These are phyloP conservation scores for Idaea aversata DNA, from an alignment of 2,888 invertebrate species.

Conservation along the genomic window DNA sequence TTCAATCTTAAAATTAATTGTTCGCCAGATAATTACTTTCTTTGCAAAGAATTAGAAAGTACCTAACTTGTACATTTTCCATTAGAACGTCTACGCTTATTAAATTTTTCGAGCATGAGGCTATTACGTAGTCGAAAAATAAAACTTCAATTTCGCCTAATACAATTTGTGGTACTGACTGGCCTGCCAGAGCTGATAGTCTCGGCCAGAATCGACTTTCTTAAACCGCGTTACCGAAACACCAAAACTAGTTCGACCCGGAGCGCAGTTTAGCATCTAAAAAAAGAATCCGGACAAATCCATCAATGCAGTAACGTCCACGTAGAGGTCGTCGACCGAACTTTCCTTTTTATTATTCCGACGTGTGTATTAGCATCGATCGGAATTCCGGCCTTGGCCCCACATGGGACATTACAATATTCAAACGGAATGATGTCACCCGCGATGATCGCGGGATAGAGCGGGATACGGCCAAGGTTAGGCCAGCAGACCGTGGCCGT, in stretches of 20 bases:
- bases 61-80: constrained; percentile 38
- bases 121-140: constrained; percentile 37
- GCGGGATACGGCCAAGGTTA: constrained; percentile 70
- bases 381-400: constrained; percentile 63
- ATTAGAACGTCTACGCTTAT: constrained; percentile 54
- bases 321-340: constrained; percentile 61
- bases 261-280: constrained; percentile 53
- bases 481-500: constrained; percentile 68
- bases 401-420: constrained; percentile 43
- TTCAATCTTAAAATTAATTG: constrained; percentile 12
- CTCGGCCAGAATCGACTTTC: constrained; percentile 25
- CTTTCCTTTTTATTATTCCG: constrained; percentile 71
- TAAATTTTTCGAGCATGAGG: constrained; percentile 46
- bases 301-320: constrained; percentile 56
- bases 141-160: constrained; percentile 37
- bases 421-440: constrained; percentile 64
- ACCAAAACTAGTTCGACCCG: constrained; percentile 46
- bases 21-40: constrained; percentile 24
- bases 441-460: constrained; percentile 53
- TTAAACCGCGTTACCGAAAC: constrained; percentile 39
- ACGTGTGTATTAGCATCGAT: constrained; percentile 52
- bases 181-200: not conserved
- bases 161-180: constrained; percentile 14
- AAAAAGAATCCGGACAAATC: constrained; percentile 61
- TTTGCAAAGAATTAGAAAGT: constrained; percentile 52